Conservation (phyloP, 2,113 vertebrate species). For the Siniperca knerii region DNA sequence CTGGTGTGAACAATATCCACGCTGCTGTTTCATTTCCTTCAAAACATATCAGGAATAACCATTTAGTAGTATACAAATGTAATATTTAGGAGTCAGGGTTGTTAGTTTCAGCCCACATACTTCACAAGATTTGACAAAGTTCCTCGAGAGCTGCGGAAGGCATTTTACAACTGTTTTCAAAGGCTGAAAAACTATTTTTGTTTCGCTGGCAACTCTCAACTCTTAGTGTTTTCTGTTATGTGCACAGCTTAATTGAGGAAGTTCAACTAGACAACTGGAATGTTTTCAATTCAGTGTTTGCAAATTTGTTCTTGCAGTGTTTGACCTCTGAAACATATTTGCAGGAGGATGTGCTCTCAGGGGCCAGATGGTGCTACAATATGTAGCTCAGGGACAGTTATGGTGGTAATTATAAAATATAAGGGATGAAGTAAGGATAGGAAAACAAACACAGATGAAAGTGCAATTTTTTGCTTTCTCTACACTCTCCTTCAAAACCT, state of each 20-base stretch:
- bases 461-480: not conserved
- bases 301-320: conserved; percentile 54
- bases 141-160: too few relatives aligned
- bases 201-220: conserved; percentile 18
- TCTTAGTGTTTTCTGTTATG: conserved; percentile 28
- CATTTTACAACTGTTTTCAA: too few relatives aligned
- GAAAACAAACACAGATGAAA: not conserved
- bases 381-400: conserved; percentile 43
- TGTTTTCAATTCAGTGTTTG: conserved; percentile 56
- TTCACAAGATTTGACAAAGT: not conserved
- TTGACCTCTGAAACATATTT: conserved; percentile 62
- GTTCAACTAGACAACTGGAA: conserved; percentile 58
- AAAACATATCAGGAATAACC: not conserved
- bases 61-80: not conserved
- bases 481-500: not conserved
- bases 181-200: not conserved
- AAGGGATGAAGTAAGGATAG: not conserved
- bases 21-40: not conserved
- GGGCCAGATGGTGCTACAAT: conserved; percentile 65
- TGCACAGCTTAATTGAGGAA: conserved; percentile 31
- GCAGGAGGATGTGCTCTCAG: conserved; percentile 31
- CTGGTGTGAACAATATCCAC: not conserved
- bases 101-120: not conserved
- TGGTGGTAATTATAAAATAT: not conserved
- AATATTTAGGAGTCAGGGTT: not conserved